Base-by-base conservation (phyloP, 2,113 vertebrate genomes). In the Lonchura striata region DNA sequence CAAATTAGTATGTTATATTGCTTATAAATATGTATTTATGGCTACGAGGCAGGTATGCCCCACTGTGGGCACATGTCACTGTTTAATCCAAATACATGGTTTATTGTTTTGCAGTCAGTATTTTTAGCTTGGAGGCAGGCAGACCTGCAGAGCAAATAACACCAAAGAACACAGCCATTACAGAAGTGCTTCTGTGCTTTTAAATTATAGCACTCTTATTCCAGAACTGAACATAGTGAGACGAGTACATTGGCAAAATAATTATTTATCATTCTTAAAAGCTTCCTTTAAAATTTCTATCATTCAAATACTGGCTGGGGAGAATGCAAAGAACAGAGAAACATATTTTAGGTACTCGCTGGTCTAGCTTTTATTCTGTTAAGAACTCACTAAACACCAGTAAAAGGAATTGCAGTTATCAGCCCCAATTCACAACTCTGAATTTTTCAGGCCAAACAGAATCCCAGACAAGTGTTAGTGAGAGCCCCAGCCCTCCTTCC, bases 231-330 rank as follows among this genome's bases (percentile, higher is more conserved):
- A 82, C 47, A 71, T 3, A 59, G 39, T 6, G 59, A 94, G 96
- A 88, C 13, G 95, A 95, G 59, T 87, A 18, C 41, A 53, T 71
- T 54, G 86, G 64, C 64, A 92, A 96, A 96, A 95, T 91, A 93
- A 94, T 97, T 94, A 94, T 95, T 96, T 96, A 96, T 94, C 89
- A 83, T 59, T 78, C 81, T 95, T 96, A 96, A 98, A 97, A 97
- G 85, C 86, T 90, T 94, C 65, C 72, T 96, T 95, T 86, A 69
- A 69, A 90, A 82, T 47, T 70, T 66, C 70, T 86, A 61, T 79
- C 83, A 92, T 83, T 95, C 86, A 96, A 84, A 86, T 77, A 85
- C 82, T 90, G 88, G 71, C 86, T 89, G 86, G 65, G 77, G 91
- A 86, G 94, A 95, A 95, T 56, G 53, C 52, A 81, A 94, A 94